These are phyloP conservation scores for Hanleya hanleyi DNA, from an alignment of 2,888 invertebrate genomes.

Conservation along the genomic window DNA sequence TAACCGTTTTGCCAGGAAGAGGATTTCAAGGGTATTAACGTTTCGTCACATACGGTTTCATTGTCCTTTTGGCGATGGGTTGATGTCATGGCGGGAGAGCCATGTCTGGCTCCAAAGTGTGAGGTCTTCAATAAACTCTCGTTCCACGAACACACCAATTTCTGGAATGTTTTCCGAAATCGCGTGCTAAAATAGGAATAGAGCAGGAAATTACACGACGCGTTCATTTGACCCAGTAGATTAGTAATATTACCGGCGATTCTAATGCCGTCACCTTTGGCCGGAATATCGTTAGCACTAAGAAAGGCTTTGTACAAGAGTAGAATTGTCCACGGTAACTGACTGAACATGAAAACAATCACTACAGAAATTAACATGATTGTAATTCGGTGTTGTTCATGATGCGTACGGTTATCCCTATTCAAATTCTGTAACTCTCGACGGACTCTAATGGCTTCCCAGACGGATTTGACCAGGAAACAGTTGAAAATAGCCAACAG, in stretches of 20 bases:
- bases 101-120: background rate
- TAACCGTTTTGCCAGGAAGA: background rate
- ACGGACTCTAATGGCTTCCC: constrained; percentile 42
- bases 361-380: constrained; percentile 85
- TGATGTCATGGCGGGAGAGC: background rate
- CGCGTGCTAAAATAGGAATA: constrained; percentile 85
- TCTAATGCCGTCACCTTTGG: constrained; percentile 39
- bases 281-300: constrained; percentile 37
- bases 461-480: constrained; percentile 79
- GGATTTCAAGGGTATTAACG: background rate
- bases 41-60: background rate
- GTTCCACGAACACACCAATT: constrained; percentile 40
- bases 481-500: constrained; percentile 83
- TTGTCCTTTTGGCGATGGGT: background rate
- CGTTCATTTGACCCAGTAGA: constrained; percentile 82
- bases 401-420: constrained; percentile 38
- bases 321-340: constrained; percentile 80
- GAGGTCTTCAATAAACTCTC: background rate
- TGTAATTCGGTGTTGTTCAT: constrained; percentile 79
- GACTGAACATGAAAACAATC: constrained; percentile 83
- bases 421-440: background rate
- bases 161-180: constrained; percentile 79
- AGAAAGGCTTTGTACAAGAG: constrained; percentile 75
- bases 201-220: constrained; percentile 84
- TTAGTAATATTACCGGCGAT: constrained; percentile 83